Conservation (phyloP, 2,888 invertebrate species). For the Dendrolimus pini region DNA sequence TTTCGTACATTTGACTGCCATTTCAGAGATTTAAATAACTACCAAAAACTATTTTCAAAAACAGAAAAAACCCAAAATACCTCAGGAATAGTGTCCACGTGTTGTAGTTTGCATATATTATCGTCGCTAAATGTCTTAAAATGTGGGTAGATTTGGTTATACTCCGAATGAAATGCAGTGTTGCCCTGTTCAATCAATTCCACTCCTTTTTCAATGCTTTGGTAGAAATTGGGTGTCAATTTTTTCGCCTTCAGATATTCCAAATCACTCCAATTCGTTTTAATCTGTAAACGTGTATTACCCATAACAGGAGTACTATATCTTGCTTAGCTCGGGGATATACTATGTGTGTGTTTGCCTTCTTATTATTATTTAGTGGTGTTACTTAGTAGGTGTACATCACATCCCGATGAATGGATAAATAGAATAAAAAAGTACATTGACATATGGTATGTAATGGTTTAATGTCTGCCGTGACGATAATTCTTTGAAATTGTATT, state of each 20-base stretch:
- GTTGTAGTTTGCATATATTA: slow-evolving; percentile 51
- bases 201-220: slow-evolving; percentile 38
- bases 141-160: slow-evolving; percentile 49
- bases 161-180: slow-evolving; percentile 57
- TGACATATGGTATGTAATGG: no score
- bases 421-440: not conserved
- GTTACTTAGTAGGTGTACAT: not conserved
- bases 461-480: no score
- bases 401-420: not conserved
- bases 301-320: no score
- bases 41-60: no score
- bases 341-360: no score
- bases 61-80: slow-evolving; percentile 19
- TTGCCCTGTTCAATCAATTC: slow-evolving; percentile 37
- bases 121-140: slow-evolving; percentile 47
- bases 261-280: slow-evolving; percentile 46
- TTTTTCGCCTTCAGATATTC: slow-evolving; percentile 59
- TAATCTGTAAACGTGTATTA: slow-evolving; percentile 25
- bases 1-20: no score
- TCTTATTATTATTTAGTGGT: no score
- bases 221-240: slow-evolving; percentile 44
- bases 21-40: no score
- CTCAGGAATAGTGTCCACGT: slow-evolving; percentile 54
- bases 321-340: no score
- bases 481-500: no score